Evolutionary conservation across 2,113 vertebrate species (phyloP), one percentile per base, ranked within the genome.

Genomic region (Eulacestoma nigropectus): DNA sequence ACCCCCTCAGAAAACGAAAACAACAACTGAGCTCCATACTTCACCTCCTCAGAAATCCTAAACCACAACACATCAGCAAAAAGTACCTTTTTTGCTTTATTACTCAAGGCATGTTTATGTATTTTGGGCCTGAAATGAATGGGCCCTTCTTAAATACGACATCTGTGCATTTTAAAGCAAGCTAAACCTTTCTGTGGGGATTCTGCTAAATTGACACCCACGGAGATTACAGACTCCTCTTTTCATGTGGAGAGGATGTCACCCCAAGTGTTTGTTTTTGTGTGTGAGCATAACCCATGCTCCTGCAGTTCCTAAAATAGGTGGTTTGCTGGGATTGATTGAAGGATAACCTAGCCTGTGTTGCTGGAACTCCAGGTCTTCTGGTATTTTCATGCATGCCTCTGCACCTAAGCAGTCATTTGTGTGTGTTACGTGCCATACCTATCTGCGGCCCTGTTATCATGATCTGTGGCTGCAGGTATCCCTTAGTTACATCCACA

Each of bases 211-310:
- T 5, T 96, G 92, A 93, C 93, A 90, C 95, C 95, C 90, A 92
- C 18, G 0, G 92, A 95, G 95, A 90, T 84, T 87, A 81, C 52
- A 70, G 87, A 30, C 64, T 95, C 3, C 1, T 86, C 86, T 90
- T 97, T 96, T 97, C 91, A 95, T 95, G 93, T 95, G 91, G 93
- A 87, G 68, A 92, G 89, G 94, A 96, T 95, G 96, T 95, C 91
- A 96, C 86, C 80, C 73, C 60, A 46, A 10, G 8, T 68, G 53
- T 96, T 94, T 95, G 76, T 88, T 97, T 94, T 90, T 39, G 16
- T 78, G 44, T 75, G 52, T 2, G 12, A 47, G 57, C 52, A 60
- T 86, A 94, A 93, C 59, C 52, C 9, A 0, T 78, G 60, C 83
- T 93, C 87, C 88, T 78, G 76, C 60, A 42, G 76, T 75, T 80